Percentiles rank a stretch among this genome's conserved stretches.
phyloP scores from a whole-genome alignment of 1,140 invertebrate species.

The Euura saliciscinereae region DNA sequence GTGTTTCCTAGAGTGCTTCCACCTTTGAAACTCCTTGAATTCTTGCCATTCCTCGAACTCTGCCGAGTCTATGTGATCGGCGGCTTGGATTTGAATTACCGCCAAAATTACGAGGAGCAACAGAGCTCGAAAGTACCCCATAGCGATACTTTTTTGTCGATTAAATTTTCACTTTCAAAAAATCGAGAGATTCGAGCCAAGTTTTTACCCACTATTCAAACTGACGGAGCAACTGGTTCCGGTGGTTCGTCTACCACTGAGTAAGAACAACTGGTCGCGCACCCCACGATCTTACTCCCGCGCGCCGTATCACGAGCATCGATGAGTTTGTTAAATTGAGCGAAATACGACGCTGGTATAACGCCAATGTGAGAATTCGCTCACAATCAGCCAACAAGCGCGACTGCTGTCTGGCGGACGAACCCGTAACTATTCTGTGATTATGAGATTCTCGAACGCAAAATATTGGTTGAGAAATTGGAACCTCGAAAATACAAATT shows the following conservation, averaged over 20 bases:
- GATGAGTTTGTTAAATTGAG: background rate
- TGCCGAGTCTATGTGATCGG: background rate
- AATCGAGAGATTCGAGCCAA: background rate
- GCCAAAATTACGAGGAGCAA: background rate
- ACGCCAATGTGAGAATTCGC: background rate
- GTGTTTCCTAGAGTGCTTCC: constrained; percentile 25
- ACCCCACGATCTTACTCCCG: background rate
- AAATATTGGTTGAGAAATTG: no score
- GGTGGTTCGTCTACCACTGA: background rate
- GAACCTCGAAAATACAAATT: no score
- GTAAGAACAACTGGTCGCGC: background rate
- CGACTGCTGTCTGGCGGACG: background rate
- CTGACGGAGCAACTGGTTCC: background rate
- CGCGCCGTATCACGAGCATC: background rate
- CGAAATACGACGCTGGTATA: background rate
- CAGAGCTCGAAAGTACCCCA: background rate
- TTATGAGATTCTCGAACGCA: no score
- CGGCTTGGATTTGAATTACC: background rate
- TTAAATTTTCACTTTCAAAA: background rate
- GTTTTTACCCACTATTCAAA: background rate
- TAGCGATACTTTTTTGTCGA: background rate
- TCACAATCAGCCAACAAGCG: background rate
- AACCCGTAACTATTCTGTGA: no score
- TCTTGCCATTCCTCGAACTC: constrained; percentile 21
- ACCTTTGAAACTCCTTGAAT: constrained; percentile 30